These are phyloP conservation scores for Nymphalis c-album DNA, from an alignment of 2,888 invertebrate species.

Conservation along the genomic window DNA sequence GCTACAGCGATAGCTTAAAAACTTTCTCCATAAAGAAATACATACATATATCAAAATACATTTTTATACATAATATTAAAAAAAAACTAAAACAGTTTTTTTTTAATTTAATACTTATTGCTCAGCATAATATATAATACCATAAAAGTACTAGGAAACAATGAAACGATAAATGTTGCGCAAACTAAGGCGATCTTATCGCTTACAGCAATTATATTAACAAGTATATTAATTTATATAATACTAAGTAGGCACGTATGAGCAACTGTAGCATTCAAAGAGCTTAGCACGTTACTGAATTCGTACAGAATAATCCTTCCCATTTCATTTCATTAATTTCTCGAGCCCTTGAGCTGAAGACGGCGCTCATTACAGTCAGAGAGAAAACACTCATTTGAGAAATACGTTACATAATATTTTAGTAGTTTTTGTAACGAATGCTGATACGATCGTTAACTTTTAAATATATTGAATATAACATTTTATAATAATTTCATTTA, in stretches of 20 bases:
- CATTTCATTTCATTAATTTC: slow-evolving; percentile 65
- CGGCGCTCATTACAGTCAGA: slow-evolving; percentile 44
- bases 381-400: slow-evolving; percentile 23
- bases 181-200: too few relatives aligned
- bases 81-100: too few relatives aligned
- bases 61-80: too few relatives aligned
- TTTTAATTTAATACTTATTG: too few relatives aligned
- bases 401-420: slow-evolving; percentile 7
- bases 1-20: too few relatives aligned
- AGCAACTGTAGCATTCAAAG: slow-evolving; percentile 42
- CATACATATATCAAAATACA: too few relatives aligned
- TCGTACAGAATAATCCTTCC: slow-evolving; percentile 53
- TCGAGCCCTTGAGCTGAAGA: slow-evolving; percentile 51
- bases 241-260: slow-evolving; percentile 38
- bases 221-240: neutral
- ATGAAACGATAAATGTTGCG: too few relatives aligned
- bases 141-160: too few relatives aligned
- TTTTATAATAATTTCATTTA: too few relatives aligned
- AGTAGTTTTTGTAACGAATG: neutral
- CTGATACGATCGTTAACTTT: neutral
- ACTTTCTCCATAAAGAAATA: too few relatives aligned
- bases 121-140: too few relatives aligned
- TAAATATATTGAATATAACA: neutral
- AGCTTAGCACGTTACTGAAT: slow-evolving; percentile 45
- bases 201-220: too few relatives aligned